Percentiles rank a stretch among this genome's conserved stretches.
phyloP scores from a whole-genome alignment of 2,888 invertebrate species.

The Cheilosia urbana region DNA sequence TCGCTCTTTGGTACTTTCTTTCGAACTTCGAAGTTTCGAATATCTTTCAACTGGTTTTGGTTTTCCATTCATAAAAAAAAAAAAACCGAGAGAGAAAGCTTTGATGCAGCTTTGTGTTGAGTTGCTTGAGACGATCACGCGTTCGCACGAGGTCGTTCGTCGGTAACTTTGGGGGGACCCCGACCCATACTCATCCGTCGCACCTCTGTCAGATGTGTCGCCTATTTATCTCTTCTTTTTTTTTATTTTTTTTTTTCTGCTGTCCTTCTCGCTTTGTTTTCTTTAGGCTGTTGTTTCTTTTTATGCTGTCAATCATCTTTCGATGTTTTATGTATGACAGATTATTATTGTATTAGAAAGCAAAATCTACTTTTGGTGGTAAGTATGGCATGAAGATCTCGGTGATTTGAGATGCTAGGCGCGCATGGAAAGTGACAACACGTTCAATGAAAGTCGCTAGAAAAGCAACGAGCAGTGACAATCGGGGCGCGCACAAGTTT shows the following conservation, averaged over 20 bases:
- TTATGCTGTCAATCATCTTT: slow-evolving; percentile 60
- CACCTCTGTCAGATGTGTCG: slow-evolving; percentile 53
- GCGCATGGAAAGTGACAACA: slow-evolving; percentile 70
- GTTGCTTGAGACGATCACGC: neutral
- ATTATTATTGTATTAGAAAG: slow-evolving; percentile 74
- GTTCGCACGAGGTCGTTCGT: slow-evolving; percentile 54
- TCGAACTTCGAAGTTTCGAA: slow-evolving; percentile 55
- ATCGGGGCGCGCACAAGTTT: slow-evolving; percentile 16
- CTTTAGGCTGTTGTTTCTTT: neutral
- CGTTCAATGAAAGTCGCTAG: slow-evolving; percentile 64
- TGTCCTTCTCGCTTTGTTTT: slow-evolving; percentile 1
- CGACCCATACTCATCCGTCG: slow-evolving; percentile 12
- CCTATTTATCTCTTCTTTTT: slow-evolving; percentile 27
- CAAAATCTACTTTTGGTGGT: slow-evolving; percentile 70
- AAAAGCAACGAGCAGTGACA: slow-evolving; percentile 8
- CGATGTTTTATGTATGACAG: slow-evolving; percentile 72
- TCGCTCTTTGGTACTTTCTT: slow-evolving; percentile 52
- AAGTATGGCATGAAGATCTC: slow-evolving; percentile 63
- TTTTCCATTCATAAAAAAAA: slow-evolving; percentile 65
- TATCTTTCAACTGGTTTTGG: neutral
- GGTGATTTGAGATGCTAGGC: slow-evolving; percentile 52
- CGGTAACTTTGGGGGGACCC: slow-evolving; percentile 6
- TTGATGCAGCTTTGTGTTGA: slow-evolving; percentile 42
- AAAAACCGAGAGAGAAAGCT: slow-evolving; percentile 25
- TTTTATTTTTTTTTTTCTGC: neutral